phyloP scores from a whole-genome alignment of 1,140 invertebrate genomes.

The Pseudoatta argentina region DNA sequence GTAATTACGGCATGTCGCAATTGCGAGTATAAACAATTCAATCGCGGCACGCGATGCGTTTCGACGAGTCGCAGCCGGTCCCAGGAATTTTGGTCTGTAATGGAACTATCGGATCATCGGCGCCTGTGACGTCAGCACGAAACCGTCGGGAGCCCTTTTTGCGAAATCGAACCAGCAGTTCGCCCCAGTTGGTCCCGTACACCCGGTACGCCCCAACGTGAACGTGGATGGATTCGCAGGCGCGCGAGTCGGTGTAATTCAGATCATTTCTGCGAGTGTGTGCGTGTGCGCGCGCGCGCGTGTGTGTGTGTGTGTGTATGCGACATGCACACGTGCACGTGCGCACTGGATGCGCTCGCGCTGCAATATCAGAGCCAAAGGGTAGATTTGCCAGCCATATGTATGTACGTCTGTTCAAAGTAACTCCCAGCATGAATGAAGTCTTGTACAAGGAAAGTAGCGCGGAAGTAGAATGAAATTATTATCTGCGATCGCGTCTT shows the following conservation, averaged over 20 bases:
- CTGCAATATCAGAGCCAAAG: constrained; percentile 48
- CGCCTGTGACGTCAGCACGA: constrained; percentile 65
- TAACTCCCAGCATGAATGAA: constrained; percentile 24
- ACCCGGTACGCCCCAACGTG: constrained; percentile 73
- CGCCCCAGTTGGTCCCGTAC: constrained; percentile 77
- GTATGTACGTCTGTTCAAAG: constrained; percentile 22
- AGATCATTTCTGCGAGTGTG: constrained; percentile 80
- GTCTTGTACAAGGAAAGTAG: constrained; percentile 13
- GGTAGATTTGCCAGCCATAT: constrained; percentile 22
- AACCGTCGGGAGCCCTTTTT: constrained; percentile 63
- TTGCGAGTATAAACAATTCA: constrained; percentile 45
- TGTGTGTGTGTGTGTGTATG: constrained; percentile 36
- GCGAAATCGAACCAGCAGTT: constrained; percentile 25
- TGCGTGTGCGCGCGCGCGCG: constrained; percentile 58
- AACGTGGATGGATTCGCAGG: constrained; percentile 80
- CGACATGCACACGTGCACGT: constrained; percentile 66
- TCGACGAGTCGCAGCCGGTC: constrained; percentile 43
- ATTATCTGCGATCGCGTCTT: neutral
- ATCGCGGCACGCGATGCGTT: constrained; percentile 20
- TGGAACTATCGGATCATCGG: constrained; percentile 57
- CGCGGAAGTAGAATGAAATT: neutral
- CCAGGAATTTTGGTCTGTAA: constrained; percentile 53
- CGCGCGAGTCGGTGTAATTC: constrained; percentile 80
- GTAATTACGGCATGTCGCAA: constrained; percentile 12
- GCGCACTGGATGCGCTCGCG: constrained; percentile 37